Base-by-base conservation (phyloP, 2,797 vertebrate genomes). In the Nyctibius grandis region DNA sequence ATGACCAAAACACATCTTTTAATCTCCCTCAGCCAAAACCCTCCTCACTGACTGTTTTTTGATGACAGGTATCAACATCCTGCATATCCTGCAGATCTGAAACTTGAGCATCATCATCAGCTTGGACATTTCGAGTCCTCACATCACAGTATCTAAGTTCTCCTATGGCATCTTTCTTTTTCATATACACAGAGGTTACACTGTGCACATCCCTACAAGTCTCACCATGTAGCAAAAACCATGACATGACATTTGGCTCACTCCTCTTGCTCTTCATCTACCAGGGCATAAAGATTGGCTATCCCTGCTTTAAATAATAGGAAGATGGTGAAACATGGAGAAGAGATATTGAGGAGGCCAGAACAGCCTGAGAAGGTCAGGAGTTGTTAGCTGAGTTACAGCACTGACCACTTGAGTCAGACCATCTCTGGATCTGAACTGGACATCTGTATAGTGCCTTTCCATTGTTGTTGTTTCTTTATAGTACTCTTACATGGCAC, bases 21-120 rank as follows among this genome's bases (percentile, higher is more conserved):
- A 33, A 64, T 54, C 20, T 56, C 18, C 7, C 3, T 57, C n/a
- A 74, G 5, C 5, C 54, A 42, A 29, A 69, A 33, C 14, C 21
- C 6, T 77, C 33, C 8, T 22, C 14, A 44, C 12, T 78, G 4
- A 11, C 6, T 69, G 60, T 4, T 65, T 76, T 77, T 68, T 29
- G 36, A 31, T 68, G 18, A 31, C 0, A 1, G 3, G 0, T 47
- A 9, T 60, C 54, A 59, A 11, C 8, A 65, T 40, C 36, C 25
- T 79, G 6, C 3, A 1, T 44, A 47, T 64, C 31, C 8, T 68
- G 17, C 45, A 65, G 15, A 23, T 26, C 54, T 69, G 73, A 83
- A 88, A 64, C 2, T 40, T 4, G 10, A 54, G 6, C 33, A 38
- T 16, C 53, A 63, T 0, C 31, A 28, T 12, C 47, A 77, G 3